These are phyloP conservation scores for Suncus etruscus DNA, from an alignment of 2,113 vertebrate genomes.

Conservation along the genomic window DNA sequence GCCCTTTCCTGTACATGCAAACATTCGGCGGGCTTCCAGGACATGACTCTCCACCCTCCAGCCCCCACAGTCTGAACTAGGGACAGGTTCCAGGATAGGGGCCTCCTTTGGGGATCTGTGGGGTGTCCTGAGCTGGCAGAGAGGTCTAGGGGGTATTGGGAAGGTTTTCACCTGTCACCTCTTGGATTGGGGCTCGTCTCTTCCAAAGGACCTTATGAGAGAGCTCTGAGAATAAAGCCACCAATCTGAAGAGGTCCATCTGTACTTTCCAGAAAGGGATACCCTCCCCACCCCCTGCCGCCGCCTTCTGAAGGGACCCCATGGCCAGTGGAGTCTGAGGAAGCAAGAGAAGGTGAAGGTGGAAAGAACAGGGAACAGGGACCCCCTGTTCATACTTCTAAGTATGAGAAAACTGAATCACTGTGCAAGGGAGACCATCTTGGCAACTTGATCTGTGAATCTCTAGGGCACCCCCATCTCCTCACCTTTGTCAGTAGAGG, in stretches of 20 bases:
- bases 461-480: accelerated
- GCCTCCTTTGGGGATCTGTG: background rate
- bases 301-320: background rate
- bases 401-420: background rate
- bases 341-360: background rate
- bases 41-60: background rate
- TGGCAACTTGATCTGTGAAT: no score
- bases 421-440: no score
- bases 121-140: background rate
- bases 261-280: background rate
- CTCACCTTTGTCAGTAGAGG: no score
- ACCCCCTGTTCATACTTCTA: no score
- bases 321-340: background rate
- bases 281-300: background rate
- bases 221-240: background rate
- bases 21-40: background rate
- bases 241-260: background rate
- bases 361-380: background rate
- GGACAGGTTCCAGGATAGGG: background rate
- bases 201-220: accelerated
- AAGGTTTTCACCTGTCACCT: background rate
- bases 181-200: background rate
- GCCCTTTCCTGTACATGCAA: background rate
- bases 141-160: background rate
- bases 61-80: background rate